Base-by-base conservation (phyloP, 2,113 vertebrate species). In the Tupaia chinensis region DNA sequence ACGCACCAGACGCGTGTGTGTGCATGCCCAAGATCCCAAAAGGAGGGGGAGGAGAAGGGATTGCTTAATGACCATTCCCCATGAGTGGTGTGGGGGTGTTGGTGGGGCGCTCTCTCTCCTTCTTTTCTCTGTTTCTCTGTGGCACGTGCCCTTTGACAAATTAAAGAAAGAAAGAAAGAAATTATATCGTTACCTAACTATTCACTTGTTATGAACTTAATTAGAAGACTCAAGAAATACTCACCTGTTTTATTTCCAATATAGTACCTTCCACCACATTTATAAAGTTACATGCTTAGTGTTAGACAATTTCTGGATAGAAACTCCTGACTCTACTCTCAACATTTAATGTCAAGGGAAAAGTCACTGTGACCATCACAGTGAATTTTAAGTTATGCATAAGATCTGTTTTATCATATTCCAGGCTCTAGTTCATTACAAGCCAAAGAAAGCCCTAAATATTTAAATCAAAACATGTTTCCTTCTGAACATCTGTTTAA, bases 401-500 rank as follows among this genome's bases (percentile, higher is more conserved):
- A 79, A 72, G 20, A 72, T 27, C 27, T 79, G 9, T 80, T 93
- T 86, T 92, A 66, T 89, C 72, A 29, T 70, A 65, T 69, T 91
- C 34, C 7, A 25, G 27, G 15, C 83, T 44, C 65, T 66, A 84
- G n/a, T 89, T 94, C 25, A 89, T 80, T 89, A 32, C n/a, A 53
- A 20, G 54, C 16, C 22, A 92, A 72, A 79, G 27, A 66, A 66
- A 94, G 61, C 56, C 34, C 27, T 94, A 56, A 74, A 63, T 72
- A 72, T 60, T 69, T 54, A 69, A 85, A 61, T 54, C n/a, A 32
- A 63, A 87, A 77, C 56, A 16, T 87, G 54, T 66, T 86, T 74
- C 69, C 65, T 93, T 82, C 63, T 54, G 54, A 84, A 74, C 8
- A 53, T 44, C 29, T 61, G n/a, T 94, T 94, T 82, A 91, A 90